phyloP scores from a whole-genome alignment of 2,888 invertebrate genomes.

The Andricus quercusramuli region DNA sequence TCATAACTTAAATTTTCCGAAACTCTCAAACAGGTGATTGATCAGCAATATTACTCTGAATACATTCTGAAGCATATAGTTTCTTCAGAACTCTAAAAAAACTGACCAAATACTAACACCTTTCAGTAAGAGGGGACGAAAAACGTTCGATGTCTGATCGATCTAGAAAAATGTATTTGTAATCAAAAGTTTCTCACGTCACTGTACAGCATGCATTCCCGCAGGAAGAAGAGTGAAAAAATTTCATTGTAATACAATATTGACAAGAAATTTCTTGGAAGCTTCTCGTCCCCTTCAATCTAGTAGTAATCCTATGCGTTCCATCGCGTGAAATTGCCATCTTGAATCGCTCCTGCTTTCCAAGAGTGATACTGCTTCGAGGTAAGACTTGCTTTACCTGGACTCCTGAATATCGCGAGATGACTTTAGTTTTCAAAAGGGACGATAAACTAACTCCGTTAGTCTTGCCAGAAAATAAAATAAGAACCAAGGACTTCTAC shows the following conservation, averaged over 20 bases:
- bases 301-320: slow-evolving; percentile 35
- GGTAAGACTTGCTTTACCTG: slow-evolving; percentile 25
- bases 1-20: too few species aligned
- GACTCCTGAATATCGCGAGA: slow-evolving; percentile 34
- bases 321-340: slow-evolving; percentile 40
- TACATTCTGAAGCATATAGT: too few species aligned
- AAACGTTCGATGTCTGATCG: background rate
- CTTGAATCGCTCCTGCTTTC: slow-evolving; percentile 28
- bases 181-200: slow-evolving; percentile 5
- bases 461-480: slow-evolving; percentile 34
- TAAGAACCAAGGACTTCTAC: slow-evolving; percentile 28
- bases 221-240: background rate
- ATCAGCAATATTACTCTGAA: too few species aligned
- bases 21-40: too few species aligned
- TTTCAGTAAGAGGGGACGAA: background rate
- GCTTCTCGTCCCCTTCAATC: slow-evolving; percentile 18
- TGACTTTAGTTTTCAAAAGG: slow-evolving; percentile 27
- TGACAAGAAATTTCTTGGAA: slow-evolving; percentile 26
- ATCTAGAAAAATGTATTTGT: background rate
- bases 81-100: too few species aligned
- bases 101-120: background rate
- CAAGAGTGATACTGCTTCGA: slow-evolving; percentile 18
- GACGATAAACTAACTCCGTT: slow-evolving; percentile 38
- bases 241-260: slow-evolving; percentile 22
- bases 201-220: background rate